Evolutionary conservation across 1,140 invertebrate genomes (phyloP), one percentile per base, ranked within the genome.

Genomic region (Arctopsyche grandis): DNA sequence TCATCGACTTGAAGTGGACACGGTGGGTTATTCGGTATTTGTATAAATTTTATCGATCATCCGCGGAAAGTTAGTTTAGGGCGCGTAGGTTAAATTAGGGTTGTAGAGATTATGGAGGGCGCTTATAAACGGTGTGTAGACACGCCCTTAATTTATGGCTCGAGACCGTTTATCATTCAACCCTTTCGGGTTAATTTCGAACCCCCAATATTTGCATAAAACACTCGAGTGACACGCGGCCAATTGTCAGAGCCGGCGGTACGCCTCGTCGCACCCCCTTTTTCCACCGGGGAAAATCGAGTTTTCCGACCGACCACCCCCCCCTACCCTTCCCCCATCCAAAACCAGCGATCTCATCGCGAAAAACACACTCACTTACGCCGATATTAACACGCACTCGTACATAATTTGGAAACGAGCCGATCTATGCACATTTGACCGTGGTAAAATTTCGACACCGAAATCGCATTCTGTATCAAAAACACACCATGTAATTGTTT

Each of bases 141-240:
- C 69, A 78, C 77, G 56, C 77, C 77, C 77, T 78, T 78, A 78
- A 78, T 78, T 78, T 78, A 78, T 71, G 77, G 69, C 77, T 44
- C 48, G 44, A 46, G 48, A 71, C 77, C 77, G 77, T 78, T 78
- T 78, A 78, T 78, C 77, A 78, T 78, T 71, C 77, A 70, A 71
- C 77, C 77, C 77, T 78, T 78, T 78, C 77, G 77, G 77, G 77
- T 78, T 78, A 78, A 78, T 78, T 78, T 78, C 74, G 77, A 78
- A 60, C 48, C 77, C 29, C 77, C 77, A 71, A 78, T 78, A 78
- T 78, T 78, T 78, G 77, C 77, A 78, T 78, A 78, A 78, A 78
- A 78, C 77, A 69, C 48, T 44, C 66, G 69, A 71, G 66, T 78
- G 69, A 78, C 77, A 71, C 77, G 52, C 29, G 29, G 66, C 44